phyloP scores from a whole-genome alignment of 1,140 invertebrate genomes.

The Zeugodacus cucurbitae region DNA sequence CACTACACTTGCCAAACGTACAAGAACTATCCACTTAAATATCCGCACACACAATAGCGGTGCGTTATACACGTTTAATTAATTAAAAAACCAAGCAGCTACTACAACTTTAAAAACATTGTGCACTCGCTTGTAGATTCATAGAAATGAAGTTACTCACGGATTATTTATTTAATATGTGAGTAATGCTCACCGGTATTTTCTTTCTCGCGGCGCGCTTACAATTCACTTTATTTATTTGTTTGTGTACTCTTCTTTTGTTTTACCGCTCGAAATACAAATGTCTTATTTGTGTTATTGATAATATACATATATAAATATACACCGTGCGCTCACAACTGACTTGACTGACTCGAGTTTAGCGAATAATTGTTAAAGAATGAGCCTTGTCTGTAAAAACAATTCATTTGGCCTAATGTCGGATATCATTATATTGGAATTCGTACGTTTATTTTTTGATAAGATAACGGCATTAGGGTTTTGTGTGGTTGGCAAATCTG shows the following conservation, averaged over 20 bases:
- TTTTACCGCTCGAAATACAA: background rate
- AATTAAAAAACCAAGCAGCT: background rate
- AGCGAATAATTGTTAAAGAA: background rate
- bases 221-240: background rate
- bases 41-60: background rate
- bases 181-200: constrained; percentile 6
- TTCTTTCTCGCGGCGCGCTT: background rate
- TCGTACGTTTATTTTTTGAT: background rate
- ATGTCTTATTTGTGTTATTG: background rate
- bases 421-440: background rate
- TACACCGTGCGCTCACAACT: background rate
- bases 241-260: background rate
- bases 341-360: background rate
- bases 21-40: background rate
- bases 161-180: background rate
- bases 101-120: background rate
- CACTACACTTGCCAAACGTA: background rate
- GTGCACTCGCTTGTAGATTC: background rate
- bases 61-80: background rate
- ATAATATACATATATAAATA: background rate
- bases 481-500: background rate
- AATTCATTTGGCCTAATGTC: background rate
- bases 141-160: constrained; percentile 13
- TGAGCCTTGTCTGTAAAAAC: background rate
- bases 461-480: constrained; percentile 5